Evolutionary conservation across 1,140 invertebrate species (phyloP), one percentile per base, ranked within the genome.

Genomic region (Apis dorsata): DNA sequence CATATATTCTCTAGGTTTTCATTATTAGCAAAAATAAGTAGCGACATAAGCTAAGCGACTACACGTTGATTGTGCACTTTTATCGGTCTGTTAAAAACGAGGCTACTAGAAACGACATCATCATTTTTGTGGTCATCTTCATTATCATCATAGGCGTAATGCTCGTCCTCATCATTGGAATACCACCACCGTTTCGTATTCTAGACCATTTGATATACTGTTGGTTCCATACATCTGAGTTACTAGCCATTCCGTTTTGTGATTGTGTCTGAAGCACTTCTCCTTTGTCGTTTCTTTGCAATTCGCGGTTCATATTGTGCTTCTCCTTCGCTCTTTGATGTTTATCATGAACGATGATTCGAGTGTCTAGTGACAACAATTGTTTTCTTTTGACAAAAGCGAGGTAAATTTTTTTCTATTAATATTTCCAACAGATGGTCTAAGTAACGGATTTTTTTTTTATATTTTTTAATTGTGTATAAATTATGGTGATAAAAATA

Each of bases 81-180:
- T 68, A 55, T 76, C 55, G 78, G 62, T 62, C 44, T n/a, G 66
- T 69, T 81, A 84, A 77, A 90, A 91, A 90, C 65, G 89, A 87
- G 89, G 90, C 89, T 91, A 90, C 78, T 83, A 79, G 86, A 87
- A 90, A 91, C 85, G 79, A 69, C 90, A 86, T 72, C 69, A 77
- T 86, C 86, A 86, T 71, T 55, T 11, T 84, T 63, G 60, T 65
- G 77, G 66, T 71, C 79, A 55, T 71, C n/a, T 28, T 80, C 44
- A 73, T 80, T 62, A 84, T 34, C 75, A 44, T 63, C 86, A 62
- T 72, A 72, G 60, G 53, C 66, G 12, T 79, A 69, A 62, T 75
- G 75, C 44, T 79, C 83, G 24, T 70, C 28, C 12, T 82, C 74
- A 60, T 59, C 15, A 66, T 49, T 63, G 75, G 12, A 69, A 11